phyloP scores from a whole-genome alignment of 2,113 vertebrate genomes.

The Oenanthe oenanthe region DNA sequence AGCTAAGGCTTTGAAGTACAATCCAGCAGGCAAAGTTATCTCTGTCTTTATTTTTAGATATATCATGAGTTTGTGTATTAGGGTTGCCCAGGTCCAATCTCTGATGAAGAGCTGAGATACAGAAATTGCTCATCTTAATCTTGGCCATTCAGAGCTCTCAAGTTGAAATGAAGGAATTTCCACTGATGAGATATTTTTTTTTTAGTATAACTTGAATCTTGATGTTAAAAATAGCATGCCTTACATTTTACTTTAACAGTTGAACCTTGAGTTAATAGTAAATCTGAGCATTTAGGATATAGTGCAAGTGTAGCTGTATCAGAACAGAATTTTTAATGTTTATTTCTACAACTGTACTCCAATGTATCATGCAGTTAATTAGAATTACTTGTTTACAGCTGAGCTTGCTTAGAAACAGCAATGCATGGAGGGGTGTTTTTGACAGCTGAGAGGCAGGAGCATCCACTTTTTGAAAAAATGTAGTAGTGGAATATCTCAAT shows the following conservation, averaged over 20 bases:
- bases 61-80: neutral
- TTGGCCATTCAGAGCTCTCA: neutral
- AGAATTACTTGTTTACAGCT: neutral
- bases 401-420: neutral
- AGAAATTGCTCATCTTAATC: neutral
- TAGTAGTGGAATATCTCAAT: neutral
- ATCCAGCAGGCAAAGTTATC: neutral
- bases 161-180: constrained; percentile 12
- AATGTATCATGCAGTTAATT: neutral
- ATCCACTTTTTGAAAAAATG: neutral
- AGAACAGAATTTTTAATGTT: neutral
- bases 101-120: neutral
- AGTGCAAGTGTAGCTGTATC: neutral
- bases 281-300: neutral
- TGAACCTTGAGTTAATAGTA: neutral
- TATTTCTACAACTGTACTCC: neutral
- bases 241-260: neutral
- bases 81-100: neutral
- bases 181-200: neutral
- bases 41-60: constrained; percentile 21
- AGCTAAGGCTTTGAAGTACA: constrained; percentile 8
- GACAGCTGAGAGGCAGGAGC: neutral
- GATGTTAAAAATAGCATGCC: neutral
- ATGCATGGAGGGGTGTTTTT: neutral
- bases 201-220: neutral